These are phyloP conservation scores for Dicyrtomina minuta DNA, from an alignment of 2,888 invertebrate species.

Conservation along the genomic window DNA sequence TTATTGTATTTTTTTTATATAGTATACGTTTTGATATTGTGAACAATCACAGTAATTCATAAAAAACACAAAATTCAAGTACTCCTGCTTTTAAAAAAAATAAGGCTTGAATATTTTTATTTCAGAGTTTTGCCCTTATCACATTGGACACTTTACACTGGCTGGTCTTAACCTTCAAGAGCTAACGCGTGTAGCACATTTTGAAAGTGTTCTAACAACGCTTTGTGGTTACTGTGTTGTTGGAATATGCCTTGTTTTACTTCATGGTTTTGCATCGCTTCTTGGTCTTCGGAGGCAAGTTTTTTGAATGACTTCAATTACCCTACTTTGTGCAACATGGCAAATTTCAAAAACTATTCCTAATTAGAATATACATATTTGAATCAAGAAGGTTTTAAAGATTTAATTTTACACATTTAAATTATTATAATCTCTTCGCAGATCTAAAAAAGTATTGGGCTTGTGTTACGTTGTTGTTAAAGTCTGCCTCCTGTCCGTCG, in stretches of 20 bases:
- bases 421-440: conserved; percentile 54
- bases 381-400: too few species aligned
- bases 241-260: conserved; percentile 74
- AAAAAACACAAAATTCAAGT: too few species aligned
- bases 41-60: too few species aligned
- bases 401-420: neutral
- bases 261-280: conserved; percentile 81
- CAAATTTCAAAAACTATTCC: too few species aligned
- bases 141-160: conserved; percentile 85
- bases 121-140: conserved; percentile 89
- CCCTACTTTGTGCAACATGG: too few species aligned
- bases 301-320: too few species aligned
- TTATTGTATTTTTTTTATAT: conserved; percentile 29
- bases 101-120: too few species aligned
- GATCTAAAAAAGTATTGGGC: conserved; percentile 81
- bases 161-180: conserved; percentile 69
- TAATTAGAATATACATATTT: too few species aligned
- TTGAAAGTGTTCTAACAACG: conserved; percentile 90
- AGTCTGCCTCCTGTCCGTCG: conserved; percentile 90
- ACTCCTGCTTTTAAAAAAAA: too few species aligned
- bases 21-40: neutral
- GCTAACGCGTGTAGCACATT: conserved; percentile 74
- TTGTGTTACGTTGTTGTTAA: conserved; percentile 86
- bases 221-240: conserved; percentile 90
- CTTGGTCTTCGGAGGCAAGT: conserved; percentile 68